These are phyloP conservation scores for Erythrocercus mccallii DNA, from an alignment of 2,113 vertebrate genomes.

Conservation along the genomic window DNA sequence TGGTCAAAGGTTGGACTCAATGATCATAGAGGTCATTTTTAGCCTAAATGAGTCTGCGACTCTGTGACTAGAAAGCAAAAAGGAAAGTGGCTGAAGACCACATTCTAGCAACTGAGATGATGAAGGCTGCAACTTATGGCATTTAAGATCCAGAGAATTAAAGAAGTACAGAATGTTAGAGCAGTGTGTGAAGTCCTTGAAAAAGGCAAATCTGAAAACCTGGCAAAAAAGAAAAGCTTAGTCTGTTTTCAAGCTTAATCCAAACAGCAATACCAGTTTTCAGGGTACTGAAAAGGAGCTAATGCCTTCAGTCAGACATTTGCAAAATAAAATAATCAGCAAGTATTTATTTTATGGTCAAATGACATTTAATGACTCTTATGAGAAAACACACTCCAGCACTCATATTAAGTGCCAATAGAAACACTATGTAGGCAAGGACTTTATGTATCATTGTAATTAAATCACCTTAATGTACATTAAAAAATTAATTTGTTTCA, in stretches of 20 bases:
- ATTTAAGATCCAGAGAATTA: not conserved
- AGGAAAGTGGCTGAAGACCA: not conserved
- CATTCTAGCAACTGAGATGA: not conserved
- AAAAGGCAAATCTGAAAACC: not conserved
- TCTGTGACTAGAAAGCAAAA: not conserved
- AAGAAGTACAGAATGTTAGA: not conserved
- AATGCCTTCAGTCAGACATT: not conserved
- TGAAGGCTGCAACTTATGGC: not conserved
- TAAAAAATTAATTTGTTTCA: not conserved
- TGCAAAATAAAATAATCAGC: not conserved
- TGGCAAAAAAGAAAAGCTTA: not conserved
- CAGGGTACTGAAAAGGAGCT: not conserved
- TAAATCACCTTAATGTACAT: not conserved
- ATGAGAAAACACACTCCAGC: not conserved
- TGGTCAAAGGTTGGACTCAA: not conserved
- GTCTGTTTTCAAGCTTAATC: not conserved
- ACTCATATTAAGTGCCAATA: not conserved
- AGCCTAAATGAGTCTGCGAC: not conserved
- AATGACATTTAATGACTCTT: not conserved
- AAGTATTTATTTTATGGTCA: not conserved
- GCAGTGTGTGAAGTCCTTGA: not conserved
- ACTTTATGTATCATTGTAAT: not conserved
- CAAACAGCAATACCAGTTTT: not conserved
- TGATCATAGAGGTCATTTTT: not conserved
- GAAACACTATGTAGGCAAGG: not conserved